A percentile compares a stretch with the other conserved stretches of the same genome.
These are phyloP conservation scores for Drosophila ochracea DNA, from an alignment of 2,888 invertebrate species.

Conservation along the genomic window DNA sequence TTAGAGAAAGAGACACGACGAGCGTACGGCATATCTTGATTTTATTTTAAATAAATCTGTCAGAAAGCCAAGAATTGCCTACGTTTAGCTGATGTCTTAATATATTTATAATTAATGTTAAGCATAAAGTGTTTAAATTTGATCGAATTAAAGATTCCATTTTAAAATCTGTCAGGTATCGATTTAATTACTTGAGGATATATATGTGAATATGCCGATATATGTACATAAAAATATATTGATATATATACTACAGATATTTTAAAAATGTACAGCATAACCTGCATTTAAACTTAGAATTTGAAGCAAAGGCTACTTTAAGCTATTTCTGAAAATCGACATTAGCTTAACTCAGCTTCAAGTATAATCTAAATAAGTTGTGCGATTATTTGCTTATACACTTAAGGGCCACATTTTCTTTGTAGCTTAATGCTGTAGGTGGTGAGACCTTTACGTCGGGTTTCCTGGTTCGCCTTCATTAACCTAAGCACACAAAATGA, in stretches of 20 bases:
- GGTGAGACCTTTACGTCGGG: slow-evolving; percentile 23
- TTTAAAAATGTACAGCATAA: background rate
- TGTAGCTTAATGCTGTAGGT: slow-evolving; percentile 16
- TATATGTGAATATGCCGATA: background rate
- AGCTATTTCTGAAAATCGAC: background rate
- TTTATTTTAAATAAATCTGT: background rate
- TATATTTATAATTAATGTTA: background rate
- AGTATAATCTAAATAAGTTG: slow-evolving; percentile 33
- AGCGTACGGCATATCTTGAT: background rate
- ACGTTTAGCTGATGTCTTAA: background rate
- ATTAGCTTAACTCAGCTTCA: background rate
- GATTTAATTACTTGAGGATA: background rate
- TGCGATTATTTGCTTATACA: slow-evolving; percentile 23
- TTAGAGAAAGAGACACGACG: background rate
- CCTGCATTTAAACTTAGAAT: background rate
- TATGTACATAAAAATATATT: background rate
- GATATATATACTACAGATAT: background rate
- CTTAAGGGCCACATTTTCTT: slow-evolving; percentile 18
- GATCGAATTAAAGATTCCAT: background rate
- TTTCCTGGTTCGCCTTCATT: slow-evolving; percentile 38
- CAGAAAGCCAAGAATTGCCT: background rate
- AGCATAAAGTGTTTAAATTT: background rate
- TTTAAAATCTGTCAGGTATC: background rate
- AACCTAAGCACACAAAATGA: slow-evolving; percentile 56
- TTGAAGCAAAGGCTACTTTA: background rate